Percentiles rank a stretch among this genome's conserved stretches.
phyloP scores from a whole-genome alignment of 2,797 vertebrate species.

The Amblyraja radiata region DNA sequence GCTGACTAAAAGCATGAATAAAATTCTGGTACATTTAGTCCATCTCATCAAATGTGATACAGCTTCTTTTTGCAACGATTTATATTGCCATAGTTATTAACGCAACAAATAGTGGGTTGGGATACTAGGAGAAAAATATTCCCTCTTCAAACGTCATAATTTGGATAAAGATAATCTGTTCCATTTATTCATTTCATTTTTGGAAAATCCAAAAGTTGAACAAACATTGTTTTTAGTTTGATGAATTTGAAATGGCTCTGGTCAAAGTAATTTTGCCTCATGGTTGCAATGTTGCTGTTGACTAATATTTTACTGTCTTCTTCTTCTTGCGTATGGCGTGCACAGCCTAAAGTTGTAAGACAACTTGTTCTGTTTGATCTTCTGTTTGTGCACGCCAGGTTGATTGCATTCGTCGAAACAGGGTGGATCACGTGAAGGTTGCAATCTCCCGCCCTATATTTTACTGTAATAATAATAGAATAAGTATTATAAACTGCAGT shows the following conservation, averaged over 20 bases:
- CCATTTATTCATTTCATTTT: background rate
- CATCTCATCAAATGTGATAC: background rate
- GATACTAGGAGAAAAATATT: background rate
- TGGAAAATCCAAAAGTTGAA: background rate
- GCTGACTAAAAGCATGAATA: background rate
- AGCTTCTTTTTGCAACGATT: background rate
- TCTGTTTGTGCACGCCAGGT: too few relatives aligned
- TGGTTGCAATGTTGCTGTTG: background rate
- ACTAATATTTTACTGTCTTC: background rate
- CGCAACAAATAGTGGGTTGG: background rate
- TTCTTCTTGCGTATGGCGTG: too few relatives aligned
- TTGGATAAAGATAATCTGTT: background rate
- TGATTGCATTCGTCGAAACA: too few relatives aligned
- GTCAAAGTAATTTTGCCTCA: background rate
- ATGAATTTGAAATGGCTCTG: background rate
- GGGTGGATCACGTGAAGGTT: too few relatives aligned
- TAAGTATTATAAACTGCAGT: background rate
- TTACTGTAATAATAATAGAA: background rate
- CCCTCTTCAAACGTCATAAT: background rate
- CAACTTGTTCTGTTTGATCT: too few relatives aligned
- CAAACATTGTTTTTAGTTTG: background rate
- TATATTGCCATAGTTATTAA: background rate
- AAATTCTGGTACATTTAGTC: background rate
- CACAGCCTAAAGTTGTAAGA: too few relatives aligned
- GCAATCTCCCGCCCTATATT: too few relatives aligned